Conservation (phyloP, 2,797 vertebrate species). For the Leuciscus waleckii region DNA sequence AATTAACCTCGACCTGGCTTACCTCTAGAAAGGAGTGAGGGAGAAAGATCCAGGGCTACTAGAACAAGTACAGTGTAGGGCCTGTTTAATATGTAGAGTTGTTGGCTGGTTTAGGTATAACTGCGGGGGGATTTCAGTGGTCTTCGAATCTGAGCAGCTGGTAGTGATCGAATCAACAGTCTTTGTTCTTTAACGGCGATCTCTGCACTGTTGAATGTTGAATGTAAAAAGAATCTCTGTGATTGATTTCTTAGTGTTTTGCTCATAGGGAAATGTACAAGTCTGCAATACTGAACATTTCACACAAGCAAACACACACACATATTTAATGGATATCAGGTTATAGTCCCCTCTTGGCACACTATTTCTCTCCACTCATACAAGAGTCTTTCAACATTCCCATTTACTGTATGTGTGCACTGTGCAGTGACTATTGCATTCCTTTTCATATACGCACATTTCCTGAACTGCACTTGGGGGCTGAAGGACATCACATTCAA, state of each 20-base stretch:
- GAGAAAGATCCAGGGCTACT: neutral
- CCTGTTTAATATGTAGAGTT: neutral
- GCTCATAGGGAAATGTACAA: neutral
- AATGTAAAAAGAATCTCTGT: neutral
- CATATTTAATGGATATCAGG: constrained; percentile 28
- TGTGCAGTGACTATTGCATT: constrained; percentile 59
- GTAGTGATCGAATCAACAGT: neutral
- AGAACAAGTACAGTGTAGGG: neutral
- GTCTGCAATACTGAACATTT: neutral
- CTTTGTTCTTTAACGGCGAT: neutral
- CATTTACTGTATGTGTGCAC: constrained; percentile 53
- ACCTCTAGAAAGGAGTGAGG: constrained; percentile 25
- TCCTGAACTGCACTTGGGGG: constrained; percentile 58
- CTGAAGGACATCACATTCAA: constrained; percentile 10
- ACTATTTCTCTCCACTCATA: constrained; percentile 25
- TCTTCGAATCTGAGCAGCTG: neutral
- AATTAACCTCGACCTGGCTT: constrained; percentile 57
- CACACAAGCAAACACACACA: constrained; percentile 19
- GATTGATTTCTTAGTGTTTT: constrained; percentile 1
- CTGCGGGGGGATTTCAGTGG: neutral
- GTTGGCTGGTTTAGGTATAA: neutral
- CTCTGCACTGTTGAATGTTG: neutral
- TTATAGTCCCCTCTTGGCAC: constrained; percentile 19
- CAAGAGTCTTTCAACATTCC: constrained; percentile 44
- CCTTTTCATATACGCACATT: constrained; percentile 61